Evolutionary conservation across 2,113 vertebrate genomes (phyloP).

Genomic region (Herpetotheres cachinnans): DNA sequence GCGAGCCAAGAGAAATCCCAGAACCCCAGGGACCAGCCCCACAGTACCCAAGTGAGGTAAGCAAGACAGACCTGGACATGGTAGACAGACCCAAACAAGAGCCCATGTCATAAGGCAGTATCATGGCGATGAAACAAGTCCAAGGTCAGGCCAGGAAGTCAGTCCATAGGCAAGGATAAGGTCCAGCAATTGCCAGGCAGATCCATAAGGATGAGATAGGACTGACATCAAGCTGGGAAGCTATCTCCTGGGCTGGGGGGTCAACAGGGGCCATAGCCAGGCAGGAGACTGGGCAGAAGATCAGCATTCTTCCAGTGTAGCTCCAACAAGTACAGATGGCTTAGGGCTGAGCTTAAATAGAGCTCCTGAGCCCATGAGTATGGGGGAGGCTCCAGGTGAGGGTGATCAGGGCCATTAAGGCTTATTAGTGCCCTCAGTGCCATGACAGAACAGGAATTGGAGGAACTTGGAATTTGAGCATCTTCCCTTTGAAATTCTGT

Average conservation of each 20-base stretch:
- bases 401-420: not conserved
- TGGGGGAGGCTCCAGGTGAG: not conserved
- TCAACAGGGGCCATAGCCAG: too few relatives aligned
- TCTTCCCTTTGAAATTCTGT: not conserved
- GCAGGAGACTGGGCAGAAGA: accelerated
- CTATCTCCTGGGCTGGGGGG: not conserved
- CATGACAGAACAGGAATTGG: not conserved
- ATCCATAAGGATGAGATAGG: accelerated
- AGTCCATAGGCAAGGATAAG: not conserved
- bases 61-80: not conserved
- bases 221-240: not conserved
- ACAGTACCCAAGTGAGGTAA: not conserved
- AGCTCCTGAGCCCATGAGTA: not conserved
- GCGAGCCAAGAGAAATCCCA: not conserved
- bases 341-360: not conserved
- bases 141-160: not conserved
- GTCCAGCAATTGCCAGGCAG: not conserved
- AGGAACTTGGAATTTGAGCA: not conserved
- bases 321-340: accelerated
- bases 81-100: not conserved
- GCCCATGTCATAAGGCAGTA: not conserved
- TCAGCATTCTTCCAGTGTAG: accelerated
- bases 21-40: not conserved
- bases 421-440: not conserved
- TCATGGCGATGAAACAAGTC: not conserved